Base-by-base conservation (phyloP, 2,797 vertebrate species). In the Rhinatrema bivittatum region DNA sequence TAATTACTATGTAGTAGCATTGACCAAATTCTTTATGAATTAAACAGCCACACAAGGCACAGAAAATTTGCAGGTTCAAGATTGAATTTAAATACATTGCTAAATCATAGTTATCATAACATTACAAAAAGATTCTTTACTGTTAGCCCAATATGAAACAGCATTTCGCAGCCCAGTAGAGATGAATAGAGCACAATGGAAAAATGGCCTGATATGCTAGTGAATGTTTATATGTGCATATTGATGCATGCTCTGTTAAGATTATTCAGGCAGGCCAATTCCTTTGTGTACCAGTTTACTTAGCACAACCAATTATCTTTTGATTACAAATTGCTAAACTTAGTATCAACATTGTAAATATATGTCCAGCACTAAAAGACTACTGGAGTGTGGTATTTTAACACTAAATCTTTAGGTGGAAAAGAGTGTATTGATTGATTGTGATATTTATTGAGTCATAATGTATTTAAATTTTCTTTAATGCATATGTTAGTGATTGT, bases 391-490 rank as follows among this genome's bases (percentile, higher is more conserved):
- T 55, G 44, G 48, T 40, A 51, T 73, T 70, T 73, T 60, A 53
- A 52, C 68, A 53, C 47, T 68, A 70, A 68, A 68, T 77, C 68
- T 74, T 51, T 24, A 52, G 42, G 51, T 47, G 56, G 60, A 74
- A 72, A 72, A 70, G 32, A 56, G 58, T 56, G 5, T 74, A 72
- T 72, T 81, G 79, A 86, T 80, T 60, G 69, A 72, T 72, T 45
- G 36, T 51, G 61, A 66, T 85, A 78, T 94, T 94, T 94, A 93
- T 93, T 89, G 84, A 66, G 76, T 77, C 78, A 77, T 89, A 88
- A 91, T 88, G 86, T 89, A 91, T 91, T 88, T 89, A 91, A 91
- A 91, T 91, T 89, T 90, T 87, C 84, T 82, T 82, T 94, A 94
- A 94, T 91, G 90, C 85, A 85, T 74, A 82, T 71, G 86, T 77